Evolutionary conservation across 2,113 vertebrate genomes (phyloP).

Genomic region (Phocoena sinus): DNA sequence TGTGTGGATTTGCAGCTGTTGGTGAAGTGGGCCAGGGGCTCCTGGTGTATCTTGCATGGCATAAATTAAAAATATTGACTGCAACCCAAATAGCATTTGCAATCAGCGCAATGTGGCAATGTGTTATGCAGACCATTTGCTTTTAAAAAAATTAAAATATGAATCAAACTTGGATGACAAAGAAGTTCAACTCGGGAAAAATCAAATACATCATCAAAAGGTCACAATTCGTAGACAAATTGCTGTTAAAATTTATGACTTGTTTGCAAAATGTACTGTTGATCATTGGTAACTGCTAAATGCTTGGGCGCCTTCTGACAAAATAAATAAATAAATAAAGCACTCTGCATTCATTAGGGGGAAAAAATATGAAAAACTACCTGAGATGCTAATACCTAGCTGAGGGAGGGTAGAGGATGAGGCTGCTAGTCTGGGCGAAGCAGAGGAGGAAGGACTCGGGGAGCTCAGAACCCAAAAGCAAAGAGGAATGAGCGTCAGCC

Average conservation of each 20-base stretch:
- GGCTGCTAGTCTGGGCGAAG: fast-evolving
- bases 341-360: neutral
- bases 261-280: constrained; percentile 76
- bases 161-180: constrained; percentile 78
- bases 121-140: constrained; percentile 66
- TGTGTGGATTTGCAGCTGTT: constrained; percentile 64
- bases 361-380: neutral
- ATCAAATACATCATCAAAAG: constrained; percentile 79
- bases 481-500: fast-evolving
- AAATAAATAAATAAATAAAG: constrained; percentile 25
- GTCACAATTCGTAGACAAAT: constrained; percentile 78
- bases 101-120: constrained; percentile 67
- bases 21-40: constrained; percentile 46
- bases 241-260: constrained; percentile 77
- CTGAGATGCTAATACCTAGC: neutral
- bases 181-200: constrained; percentile 75
- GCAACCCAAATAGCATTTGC: constrained; percentile 66
- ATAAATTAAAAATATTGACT: constrained; percentile 76
- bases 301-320: constrained; percentile 45
- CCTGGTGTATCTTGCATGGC: constrained; percentile 10
- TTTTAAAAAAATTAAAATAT: constrained; percentile 79
- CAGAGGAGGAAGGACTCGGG: fast-evolving
- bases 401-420: fast-evolving
- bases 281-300: constrained; percentile 71
- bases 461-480: neutral